These are phyloP conservation scores for Folsomia candida DNA, from an alignment of 2,888 invertebrate genomes.

Conservation along the genomic window DNA sequence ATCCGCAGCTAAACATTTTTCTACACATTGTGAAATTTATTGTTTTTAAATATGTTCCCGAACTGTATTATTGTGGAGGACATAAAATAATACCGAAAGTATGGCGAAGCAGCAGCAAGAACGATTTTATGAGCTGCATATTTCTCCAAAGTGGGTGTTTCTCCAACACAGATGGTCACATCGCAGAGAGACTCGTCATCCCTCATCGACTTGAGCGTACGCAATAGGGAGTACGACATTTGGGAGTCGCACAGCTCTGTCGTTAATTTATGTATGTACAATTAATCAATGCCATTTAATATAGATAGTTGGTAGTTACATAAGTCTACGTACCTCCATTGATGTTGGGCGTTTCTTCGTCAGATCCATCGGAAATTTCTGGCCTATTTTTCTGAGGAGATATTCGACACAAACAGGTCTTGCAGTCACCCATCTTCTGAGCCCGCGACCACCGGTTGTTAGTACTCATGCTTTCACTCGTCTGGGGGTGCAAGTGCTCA, in stretches of 20 bases:
- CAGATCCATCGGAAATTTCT: slow-evolving; percentile 31
- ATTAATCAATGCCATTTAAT: not conserved
- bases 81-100: slow-evolving; percentile 54
- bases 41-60: not conserved
- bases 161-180: slow-evolving; percentile 44
- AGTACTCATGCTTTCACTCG: slow-evolving; percentile 46
- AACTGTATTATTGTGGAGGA: slow-evolving; percentile 48
- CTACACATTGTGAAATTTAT: slow-evolving; percentile 30
- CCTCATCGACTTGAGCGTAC: slow-evolving; percentile 46
- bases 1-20: slow-evolving; percentile 52
- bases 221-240: slow-evolving; percentile 49
- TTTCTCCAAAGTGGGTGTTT: slow-evolving; percentile 34
- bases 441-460: slow-evolving; percentile 44
- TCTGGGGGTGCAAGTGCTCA: no score
- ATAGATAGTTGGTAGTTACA: not conserved
- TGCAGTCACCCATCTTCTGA: slow-evolving; percentile 49
- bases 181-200: slow-evolving; percentile 50
- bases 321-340: slow-evolving; percentile 35
- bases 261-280: not conserved
- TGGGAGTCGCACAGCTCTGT: slow-evolving; percentile 48
- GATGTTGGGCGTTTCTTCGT: slow-evolving; percentile 38
- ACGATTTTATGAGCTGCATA: slow-evolving; percentile 55
- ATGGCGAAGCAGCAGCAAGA: slow-evolving; percentile 56
- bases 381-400: slow-evolving; percentile 47
- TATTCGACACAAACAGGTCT: slow-evolving; percentile 49